phyloP scores from a whole-genome alignment of 2,888 invertebrate genomes.

The Diogma glabrata region DNA sequence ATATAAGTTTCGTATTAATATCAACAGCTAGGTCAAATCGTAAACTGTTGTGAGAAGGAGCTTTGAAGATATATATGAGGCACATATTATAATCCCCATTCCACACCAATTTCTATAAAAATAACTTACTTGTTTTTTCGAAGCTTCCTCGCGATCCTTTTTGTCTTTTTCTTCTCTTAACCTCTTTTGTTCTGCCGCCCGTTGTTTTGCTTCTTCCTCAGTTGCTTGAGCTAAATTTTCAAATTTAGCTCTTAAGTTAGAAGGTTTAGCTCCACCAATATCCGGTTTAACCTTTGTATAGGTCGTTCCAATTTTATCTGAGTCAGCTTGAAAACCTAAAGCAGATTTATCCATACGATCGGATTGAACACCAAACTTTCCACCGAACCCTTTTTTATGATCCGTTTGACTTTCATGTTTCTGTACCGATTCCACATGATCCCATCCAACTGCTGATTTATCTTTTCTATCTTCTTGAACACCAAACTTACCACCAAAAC shows the following conservation, averaged over 20 bases:
- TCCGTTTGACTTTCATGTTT: slow-evolving; percentile 46
- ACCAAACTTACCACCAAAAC: slow-evolving; percentile 36
- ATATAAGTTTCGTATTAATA: too few species aligned
- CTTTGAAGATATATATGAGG: too few species aligned
- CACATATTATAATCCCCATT: too few species aligned
- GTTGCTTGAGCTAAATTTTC: slow-evolving; percentile 74
- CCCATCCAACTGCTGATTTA: slow-evolving; percentile 52
- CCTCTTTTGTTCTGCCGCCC: slow-evolving; percentile 36
- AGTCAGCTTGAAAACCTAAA: slow-evolving; percentile 60
- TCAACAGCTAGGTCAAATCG: too few species aligned
- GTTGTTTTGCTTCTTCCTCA: slow-evolving; percentile 52
- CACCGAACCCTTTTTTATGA: slow-evolving; percentile 55
- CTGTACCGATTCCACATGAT: slow-evolving; percentile 46
- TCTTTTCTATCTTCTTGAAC: slow-evolving; percentile 35
- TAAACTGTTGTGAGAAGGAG: too few species aligned
- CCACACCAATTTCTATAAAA: neutral
- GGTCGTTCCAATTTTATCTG: slow-evolving; percentile 51
- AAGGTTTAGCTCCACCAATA: slow-evolving; percentile 55
- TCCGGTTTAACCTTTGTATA: slow-evolving; percentile 52
- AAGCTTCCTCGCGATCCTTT: slow-evolving; percentile 33
- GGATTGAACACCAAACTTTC: slow-evolving; percentile 69
- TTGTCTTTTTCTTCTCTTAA: slow-evolving; percentile 39
- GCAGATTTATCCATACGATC: slow-evolving; percentile 74
- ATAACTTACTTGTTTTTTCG: slow-evolving; percentile 27
- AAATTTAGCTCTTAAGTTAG: slow-evolving; percentile 67